Evolutionary conservation across 2,797 vertebrate species (phyloP).

Genomic region (Brotula barbata): DNA sequence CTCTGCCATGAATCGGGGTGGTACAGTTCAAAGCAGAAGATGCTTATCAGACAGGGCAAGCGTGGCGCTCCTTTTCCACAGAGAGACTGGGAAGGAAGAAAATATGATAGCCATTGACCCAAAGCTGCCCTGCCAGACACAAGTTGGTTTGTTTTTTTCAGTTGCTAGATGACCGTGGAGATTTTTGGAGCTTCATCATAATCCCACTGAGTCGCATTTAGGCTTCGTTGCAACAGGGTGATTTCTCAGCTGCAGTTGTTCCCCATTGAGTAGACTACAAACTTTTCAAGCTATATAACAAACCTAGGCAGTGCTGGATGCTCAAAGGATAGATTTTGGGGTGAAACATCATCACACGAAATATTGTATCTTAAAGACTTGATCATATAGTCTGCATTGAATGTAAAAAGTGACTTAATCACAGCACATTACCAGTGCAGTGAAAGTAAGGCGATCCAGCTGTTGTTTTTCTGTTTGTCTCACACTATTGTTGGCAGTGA

Average conservation of each 20-base stretch:
- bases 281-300: too few species aligned
- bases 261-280: too few species aligned
- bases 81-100: conserved; percentile 39
- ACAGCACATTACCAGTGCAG: neutral
- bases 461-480: conserved; percentile 10
- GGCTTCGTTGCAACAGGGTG: too few species aligned
- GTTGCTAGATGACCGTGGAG: conserved; percentile 1
- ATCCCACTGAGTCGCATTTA: neutral
- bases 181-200: neutral
- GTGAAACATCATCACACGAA: too few species aligned
- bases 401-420: neutral
- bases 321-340: too few species aligned
- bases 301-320: too few species aligned
- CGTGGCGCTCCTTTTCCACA: conserved; percentile 45
- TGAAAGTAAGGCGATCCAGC: neutral
- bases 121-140: conserved; percentile 4
- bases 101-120: conserved; percentile 20
- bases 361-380: too few species aligned
- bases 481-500: conserved; percentile 11
- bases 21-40: conserved; percentile 67
- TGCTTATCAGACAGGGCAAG: conserved; percentile 64
- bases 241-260: too few species aligned
- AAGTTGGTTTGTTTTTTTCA: conserved; percentile 14
- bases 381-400: too few species aligned
- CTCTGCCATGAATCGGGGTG: conserved; percentile 54